Percentiles rank a stretch among this genome's conserved stretches.
phyloP scores from a whole-genome alignment of 30 jellyfish, hydroid and myxozoan species.

The Pelagia noctiluca region DNA sequence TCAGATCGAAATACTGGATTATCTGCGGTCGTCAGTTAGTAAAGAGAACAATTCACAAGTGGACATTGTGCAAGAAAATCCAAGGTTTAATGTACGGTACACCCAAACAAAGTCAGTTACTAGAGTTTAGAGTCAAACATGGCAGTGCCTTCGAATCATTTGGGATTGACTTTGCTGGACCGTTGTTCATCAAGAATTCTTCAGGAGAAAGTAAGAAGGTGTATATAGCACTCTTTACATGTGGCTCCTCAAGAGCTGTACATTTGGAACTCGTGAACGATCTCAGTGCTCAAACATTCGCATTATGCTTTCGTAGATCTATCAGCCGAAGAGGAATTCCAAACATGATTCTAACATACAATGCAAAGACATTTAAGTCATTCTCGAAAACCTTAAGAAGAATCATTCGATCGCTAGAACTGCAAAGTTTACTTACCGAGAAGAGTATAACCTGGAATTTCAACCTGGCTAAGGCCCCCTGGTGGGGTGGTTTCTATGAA shows the following conservation, averaged over 20 bases:
- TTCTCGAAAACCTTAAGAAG: conserved; percentile 18
- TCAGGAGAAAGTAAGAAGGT: conserved; percentile 34
- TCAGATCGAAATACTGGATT: no score
- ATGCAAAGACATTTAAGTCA: conserved; percentile 49
- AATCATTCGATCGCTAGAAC: neutral
- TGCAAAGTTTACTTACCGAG: conserved; percentile 7
- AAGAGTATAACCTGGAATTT: conserved; percentile 18
- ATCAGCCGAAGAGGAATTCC: conserved; percentile 60
- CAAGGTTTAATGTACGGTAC: no score
- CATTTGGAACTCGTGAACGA: conserved; percentile 73
- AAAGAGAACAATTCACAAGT: no score
- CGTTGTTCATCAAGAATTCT: conserved; percentile 1
- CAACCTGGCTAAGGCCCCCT: conserved; percentile 36
- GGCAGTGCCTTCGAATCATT: neutral
- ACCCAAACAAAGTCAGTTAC: conserved; percentile 2
- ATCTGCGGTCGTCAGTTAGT: no score
- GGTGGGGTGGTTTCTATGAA: conserved; percentile 72
- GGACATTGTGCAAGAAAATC: no score
- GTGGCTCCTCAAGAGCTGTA: conserved; percentile 62
- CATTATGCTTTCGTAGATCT: conserved; percentile 50
- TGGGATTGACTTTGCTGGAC: conserved; percentile 10
- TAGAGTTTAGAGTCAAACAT: neutral
- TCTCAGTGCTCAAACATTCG: conserved; percentile 26
- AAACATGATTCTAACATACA: conserved; percentile 20
- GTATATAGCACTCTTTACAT: conserved; percentile 48